Conservation (phyloP, 2,797 vertebrate genomes). For the Enoplosus armatus region DNA sequence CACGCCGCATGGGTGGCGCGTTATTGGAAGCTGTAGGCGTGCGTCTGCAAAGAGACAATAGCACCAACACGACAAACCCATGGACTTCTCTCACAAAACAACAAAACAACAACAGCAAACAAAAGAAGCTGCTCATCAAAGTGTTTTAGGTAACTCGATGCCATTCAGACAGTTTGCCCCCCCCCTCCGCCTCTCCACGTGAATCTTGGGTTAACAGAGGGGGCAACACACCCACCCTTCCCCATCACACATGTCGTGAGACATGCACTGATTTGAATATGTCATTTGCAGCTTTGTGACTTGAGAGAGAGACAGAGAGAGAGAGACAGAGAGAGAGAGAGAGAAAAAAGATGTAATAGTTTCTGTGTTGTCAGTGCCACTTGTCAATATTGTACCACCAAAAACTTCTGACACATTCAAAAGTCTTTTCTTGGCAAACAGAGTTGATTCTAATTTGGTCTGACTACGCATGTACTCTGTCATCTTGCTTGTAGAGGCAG, state of each 20-base stretch:
- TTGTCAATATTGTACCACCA: conserved; percentile 57
- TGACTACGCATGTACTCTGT: conserved; percentile 62
- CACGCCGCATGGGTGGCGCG: conserved; percentile 64
- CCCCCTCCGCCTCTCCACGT: conserved; percentile 3
- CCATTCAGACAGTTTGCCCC: conserved; percentile 31
- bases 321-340: neutral
- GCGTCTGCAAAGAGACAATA: conserved; percentile 61
- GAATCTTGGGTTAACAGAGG: conserved; percentile 13
- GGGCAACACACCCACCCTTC: neutral
- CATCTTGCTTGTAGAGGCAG: conserved; percentile 57
- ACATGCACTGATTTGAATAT: conserved; percentile 10
- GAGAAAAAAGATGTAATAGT: neutral
- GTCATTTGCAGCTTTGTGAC: conserved; percentile 1
- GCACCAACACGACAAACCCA: conserved; percentile 56
- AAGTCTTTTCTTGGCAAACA: conserved; percentile 53
- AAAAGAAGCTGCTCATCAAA: conserved; percentile 47
- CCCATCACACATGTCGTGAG: neutral
- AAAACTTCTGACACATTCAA: conserved; percentile 56
- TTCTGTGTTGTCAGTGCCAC: conserved; percentile 43
- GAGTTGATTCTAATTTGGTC: conserved; percentile 57
- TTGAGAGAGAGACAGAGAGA: neutral
- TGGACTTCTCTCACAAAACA: conserved; percentile 41
- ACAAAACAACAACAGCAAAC: neutral
- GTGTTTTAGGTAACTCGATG: conserved; percentile 50
- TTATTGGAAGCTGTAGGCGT: conserved; percentile 65